A percentile compares a stretch with the other conserved stretches of the same genome.
These are phyloP conservation scores for Phoronis australis DNA, from an alignment of 2,888 invertebrate species.

Conservation along the genomic window DNA sequence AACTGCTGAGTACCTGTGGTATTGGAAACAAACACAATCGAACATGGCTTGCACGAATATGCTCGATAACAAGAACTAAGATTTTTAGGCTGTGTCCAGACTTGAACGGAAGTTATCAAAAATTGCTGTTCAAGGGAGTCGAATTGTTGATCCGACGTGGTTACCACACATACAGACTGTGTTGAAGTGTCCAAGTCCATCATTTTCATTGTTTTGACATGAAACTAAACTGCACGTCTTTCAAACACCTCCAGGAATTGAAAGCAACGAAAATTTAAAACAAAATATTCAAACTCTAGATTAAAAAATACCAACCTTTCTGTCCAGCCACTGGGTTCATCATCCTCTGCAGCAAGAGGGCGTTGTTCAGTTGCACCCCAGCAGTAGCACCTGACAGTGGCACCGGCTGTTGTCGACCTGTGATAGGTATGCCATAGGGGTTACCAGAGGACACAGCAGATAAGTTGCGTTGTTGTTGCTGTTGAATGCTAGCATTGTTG, in stretches of 20 bases:
- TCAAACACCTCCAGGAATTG: not conserved
- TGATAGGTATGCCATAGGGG: constrained; percentile 27
- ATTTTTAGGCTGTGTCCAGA: too few relatives aligned
- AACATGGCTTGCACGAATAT: too few relatives aligned
- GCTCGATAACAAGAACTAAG: too few relatives aligned
- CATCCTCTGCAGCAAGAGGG: constrained; percentile 32
- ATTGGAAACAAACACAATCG: too few relatives aligned
- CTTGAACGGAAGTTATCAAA: too few relatives aligned
- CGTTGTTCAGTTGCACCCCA: constrained; percentile 13
- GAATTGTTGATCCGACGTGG: too few relatives aligned
- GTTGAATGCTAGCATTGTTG: not conserved
- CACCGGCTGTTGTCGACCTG: constrained; percentile 22
- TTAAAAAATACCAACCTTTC: not conserved
- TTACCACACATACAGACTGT: too few relatives aligned
- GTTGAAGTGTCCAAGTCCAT: too few relatives aligned
- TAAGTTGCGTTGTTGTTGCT: constrained; percentile 9
- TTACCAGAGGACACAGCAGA: constrained; percentile 13
- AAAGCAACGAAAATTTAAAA: not conserved
- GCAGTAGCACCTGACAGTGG: constrained; percentile 13
- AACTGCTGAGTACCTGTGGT: not conserved
- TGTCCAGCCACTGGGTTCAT: constrained; percentile 10
- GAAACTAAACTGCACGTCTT: not conserved
- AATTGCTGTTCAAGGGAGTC: too few relatives aligned
- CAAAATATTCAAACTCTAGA: too few relatives aligned
- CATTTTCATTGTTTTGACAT: too few relatives aligned